Conservation (phyloP, 1,140 invertebrate species). For the Stegodyphus dumicola region DNA sequence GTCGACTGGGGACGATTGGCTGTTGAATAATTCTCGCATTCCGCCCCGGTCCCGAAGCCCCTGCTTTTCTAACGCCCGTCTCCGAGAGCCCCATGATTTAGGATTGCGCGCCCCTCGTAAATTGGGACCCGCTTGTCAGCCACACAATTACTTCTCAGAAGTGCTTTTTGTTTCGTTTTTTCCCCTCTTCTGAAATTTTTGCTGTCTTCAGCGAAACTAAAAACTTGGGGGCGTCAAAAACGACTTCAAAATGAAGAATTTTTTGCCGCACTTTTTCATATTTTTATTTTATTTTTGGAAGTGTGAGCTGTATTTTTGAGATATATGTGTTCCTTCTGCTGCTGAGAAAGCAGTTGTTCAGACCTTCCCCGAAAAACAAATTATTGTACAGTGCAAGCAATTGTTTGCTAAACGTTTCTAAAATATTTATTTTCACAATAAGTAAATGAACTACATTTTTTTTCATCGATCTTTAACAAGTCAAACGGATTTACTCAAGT, state of each 20-base stretch:
- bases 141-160: conserved; percentile 59
- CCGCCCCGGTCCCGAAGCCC: conserved; percentile 24
- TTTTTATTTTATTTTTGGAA: no score
- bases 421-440: no score
- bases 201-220: no score
- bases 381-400: no score
- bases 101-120: conserved; percentile 37
- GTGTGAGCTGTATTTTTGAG: no score
- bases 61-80: not conserved
- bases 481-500: no score
- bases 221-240: conserved; percentile 10
- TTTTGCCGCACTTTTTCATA: not conserved
- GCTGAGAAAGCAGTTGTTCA: no score
- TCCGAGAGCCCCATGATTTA: conserved; percentile 36
- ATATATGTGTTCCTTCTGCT: no score
- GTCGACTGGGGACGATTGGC: conserved; percentile 20
- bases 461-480: no score
- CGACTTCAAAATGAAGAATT: conserved; percentile 33
- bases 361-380: no score
- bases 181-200: not conserved
- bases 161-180: conserved; percentile 18
- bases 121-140: conserved; percentile 50
- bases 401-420: no score
- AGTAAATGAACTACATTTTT: no score
- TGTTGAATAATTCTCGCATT: conserved; percentile 51